Evolutionary conservation across 2,888 invertebrate genomes (phyloP).

Genomic region (Pocota personata): DNA sequence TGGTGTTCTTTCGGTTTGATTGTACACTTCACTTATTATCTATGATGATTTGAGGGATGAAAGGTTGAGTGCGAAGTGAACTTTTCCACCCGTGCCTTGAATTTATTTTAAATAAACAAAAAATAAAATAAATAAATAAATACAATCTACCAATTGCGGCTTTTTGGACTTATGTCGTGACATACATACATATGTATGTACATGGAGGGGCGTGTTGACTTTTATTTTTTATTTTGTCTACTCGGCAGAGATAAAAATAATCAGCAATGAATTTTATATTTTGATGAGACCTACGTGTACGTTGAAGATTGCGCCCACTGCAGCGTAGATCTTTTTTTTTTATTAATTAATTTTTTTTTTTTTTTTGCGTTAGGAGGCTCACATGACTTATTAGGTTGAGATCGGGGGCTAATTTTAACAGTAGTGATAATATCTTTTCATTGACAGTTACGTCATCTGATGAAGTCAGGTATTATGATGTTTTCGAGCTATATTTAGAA

Average conservation of each 20-base stretch:
- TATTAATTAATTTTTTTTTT: neutral
- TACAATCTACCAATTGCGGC: neutral
- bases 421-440: too few relatives aligned
- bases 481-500: too few relatives aligned
- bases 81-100: neutral
- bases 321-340: neutral
- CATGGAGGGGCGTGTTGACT: constrained; percentile 4
- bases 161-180: constrained; percentile 10
- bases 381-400: neutral
- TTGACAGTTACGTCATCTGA: too few relatives aligned
- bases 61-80: neutral
- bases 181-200: neutral
- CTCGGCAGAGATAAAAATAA: neutral
- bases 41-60: neutral
- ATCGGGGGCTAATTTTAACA: neutral
- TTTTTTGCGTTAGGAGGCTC: neutral
- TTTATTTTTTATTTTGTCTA: constrained; percentile 13
- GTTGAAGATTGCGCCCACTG: neutral
- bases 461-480: too few relatives aligned
- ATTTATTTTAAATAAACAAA: neutral
- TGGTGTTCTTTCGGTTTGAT: neutral
- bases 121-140: too few relatives aligned
- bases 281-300: neutral
- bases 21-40: neutral
- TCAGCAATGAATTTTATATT: neutral